phyloP scores from a whole-genome alignment of 2,888 invertebrate genomes.

The Hyposoter dolosus region DNA sequence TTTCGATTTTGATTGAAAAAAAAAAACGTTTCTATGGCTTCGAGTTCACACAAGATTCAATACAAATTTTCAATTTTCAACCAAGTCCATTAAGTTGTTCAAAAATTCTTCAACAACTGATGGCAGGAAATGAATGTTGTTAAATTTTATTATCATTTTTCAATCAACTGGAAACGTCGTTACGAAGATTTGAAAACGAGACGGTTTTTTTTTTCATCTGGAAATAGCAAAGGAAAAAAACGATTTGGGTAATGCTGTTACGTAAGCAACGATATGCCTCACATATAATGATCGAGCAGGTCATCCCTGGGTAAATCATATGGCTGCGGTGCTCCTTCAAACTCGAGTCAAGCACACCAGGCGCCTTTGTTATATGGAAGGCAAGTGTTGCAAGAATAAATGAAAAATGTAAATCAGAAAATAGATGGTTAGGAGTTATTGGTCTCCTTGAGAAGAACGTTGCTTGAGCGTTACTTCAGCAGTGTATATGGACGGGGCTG shows the following conservation, averaged over 20 bases:
- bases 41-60: no score
- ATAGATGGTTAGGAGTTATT: conserved; percentile 55
- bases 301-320: conserved; percentile 41
- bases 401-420: conserved; percentile 66
- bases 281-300: neutral
- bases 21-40: no score
- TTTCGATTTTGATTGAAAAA: no score
- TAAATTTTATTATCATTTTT: neutral
- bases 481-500: neutral
- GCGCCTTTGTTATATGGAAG: conserved; percentile 39
- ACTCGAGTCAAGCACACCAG: conserved; percentile 64
- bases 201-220: neutral
- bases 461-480: conserved; percentile 50
- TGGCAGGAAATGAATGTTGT: neutral
- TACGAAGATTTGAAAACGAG: neutral
- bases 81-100: neutral
- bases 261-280: neutral
- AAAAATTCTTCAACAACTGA: no score
- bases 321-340: conserved; percentile 54
- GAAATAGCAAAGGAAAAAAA: neutral
- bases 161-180: neutral
- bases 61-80: neutral
- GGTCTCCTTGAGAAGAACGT: conserved; percentile 22
- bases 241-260: neutral
- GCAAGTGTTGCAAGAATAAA: conserved; percentile 36